These are phyloP conservation scores for Mycteria americana DNA, from an alignment of 2,797 vertebrate genomes.

Conservation along the genomic window DNA sequence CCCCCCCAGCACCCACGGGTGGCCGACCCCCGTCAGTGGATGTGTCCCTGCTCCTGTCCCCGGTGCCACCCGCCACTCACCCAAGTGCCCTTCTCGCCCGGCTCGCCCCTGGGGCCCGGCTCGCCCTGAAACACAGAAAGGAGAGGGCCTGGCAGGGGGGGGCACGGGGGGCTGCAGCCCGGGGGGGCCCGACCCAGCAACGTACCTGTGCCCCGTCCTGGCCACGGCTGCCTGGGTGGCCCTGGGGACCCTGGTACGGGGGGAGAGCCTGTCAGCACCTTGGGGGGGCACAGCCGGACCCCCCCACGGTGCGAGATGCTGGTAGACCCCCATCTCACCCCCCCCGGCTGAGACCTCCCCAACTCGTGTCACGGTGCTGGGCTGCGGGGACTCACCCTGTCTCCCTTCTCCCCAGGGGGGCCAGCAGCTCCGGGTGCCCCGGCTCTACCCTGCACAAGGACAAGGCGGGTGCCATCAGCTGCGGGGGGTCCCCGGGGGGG, in stretches of 20 bases:
- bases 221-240: conserved; percentile 64
- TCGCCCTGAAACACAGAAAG: conserved; percentile 80
- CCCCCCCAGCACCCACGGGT: no score
- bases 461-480: background rate
- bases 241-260: conserved; percentile 56
- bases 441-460: conserved; percentile 79
- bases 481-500: rapidly evolving
- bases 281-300: background rate
- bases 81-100: conserved; percentile 91
- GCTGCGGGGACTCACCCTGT: conserved; percentile 79
- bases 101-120: conserved; percentile 87
- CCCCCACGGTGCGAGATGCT: rapidly evolving
- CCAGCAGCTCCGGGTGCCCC: conserved; percentile 82
- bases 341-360: background rate
- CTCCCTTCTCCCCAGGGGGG: conserved; percentile 89
- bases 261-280: background rate
- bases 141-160: background rate
- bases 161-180: background rate
- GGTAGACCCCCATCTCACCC: no score
- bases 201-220: conserved; percentile 59
- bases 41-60: background rate
- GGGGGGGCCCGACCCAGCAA: background rate
- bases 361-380: background rate
- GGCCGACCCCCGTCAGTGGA: rapidly evolving
- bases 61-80: conserved; percentile 74